Evolutionary conservation across 2,797 vertebrate species (phyloP).

Genomic region (Agapornis canus): DNA sequence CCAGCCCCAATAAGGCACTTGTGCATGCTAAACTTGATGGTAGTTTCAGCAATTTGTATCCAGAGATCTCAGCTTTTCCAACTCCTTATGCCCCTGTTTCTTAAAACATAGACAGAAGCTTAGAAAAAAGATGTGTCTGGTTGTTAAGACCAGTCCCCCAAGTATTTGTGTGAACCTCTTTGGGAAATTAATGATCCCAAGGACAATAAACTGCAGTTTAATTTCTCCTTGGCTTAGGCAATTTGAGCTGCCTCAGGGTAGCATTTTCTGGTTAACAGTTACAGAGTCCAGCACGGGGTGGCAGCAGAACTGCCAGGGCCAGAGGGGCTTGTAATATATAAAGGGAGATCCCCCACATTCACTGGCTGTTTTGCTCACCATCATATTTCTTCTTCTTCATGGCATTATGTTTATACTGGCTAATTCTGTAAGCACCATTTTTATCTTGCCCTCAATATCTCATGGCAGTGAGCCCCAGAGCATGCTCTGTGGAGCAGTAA

Average conservation of each 20-base stretch:
- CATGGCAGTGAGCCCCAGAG: not conserved
- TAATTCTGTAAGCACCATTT: conserved; percentile 26
- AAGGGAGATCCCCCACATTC: not conserved
- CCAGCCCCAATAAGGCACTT: not conserved
- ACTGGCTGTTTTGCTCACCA: not conserved
- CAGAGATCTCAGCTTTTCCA: not conserved
- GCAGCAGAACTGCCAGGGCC: not conserved
- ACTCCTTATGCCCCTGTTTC: not conserved
- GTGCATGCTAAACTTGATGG: not conserved
- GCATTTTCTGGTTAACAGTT: not conserved
- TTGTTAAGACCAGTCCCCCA: not conserved
- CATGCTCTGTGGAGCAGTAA: not conserved
- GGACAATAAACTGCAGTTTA: not conserved
- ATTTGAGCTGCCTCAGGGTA: not conserved
- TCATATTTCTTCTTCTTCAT: not conserved
- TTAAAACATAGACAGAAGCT: not conserved
- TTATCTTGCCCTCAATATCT: conserved; percentile 52
- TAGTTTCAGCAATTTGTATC: not conserved
- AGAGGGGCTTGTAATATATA: not conserved
- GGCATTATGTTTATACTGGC: not conserved
- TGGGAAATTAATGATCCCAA: not conserved
- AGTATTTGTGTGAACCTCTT: not conserved
- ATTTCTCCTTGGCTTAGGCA: not conserved
- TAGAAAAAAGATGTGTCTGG: not conserved
- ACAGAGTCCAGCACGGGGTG: not conserved